Conservation (phyloP, 1,140 invertebrate species). For the Nephotettix cincticeps region DNA sequence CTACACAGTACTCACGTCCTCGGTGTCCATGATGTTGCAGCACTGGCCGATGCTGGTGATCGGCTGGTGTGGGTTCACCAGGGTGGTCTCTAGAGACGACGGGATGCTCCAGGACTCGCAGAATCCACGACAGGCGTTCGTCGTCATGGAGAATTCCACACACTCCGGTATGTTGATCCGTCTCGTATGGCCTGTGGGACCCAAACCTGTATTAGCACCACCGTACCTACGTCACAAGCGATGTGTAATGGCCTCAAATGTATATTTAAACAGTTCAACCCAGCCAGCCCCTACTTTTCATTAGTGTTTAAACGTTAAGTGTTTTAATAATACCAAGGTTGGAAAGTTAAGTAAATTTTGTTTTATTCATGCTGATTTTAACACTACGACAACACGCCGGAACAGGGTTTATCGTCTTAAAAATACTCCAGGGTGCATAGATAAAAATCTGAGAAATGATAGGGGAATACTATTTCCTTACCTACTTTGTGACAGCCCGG, state of each 20-base stretch:
- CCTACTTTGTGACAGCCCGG: conserved; percentile 64
- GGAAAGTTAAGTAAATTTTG: not conserved
- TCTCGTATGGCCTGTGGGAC: conserved; percentile 71
- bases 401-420: no score
- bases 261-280: not conserved
- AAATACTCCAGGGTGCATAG: no score
- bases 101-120: conserved; percentile 80
- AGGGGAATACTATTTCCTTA: no score
- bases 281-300: not conserved
- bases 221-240: not conserved
- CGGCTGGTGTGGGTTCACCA: conserved; percentile 60
- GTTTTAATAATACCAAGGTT: not conserved
- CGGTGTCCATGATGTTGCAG: conserved; percentile 85
- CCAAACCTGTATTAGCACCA: conserved; percentile 3
- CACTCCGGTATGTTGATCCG: conserved; percentile 79
- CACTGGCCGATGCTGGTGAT: conserved; percentile 86
- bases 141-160: conserved; percentile 78
- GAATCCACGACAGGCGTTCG: conserved; percentile 83
- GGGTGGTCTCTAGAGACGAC: conserved; percentile 57
- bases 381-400: no score
- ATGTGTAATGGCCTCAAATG: not conserved
- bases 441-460: no score
- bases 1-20: conserved; percentile 73
- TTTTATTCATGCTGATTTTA: not conserved
- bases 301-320: not conserved